Base-by-base conservation (phyloP, 2,888 invertebrate genomes). In the Allolobophora icterica region DNA sequence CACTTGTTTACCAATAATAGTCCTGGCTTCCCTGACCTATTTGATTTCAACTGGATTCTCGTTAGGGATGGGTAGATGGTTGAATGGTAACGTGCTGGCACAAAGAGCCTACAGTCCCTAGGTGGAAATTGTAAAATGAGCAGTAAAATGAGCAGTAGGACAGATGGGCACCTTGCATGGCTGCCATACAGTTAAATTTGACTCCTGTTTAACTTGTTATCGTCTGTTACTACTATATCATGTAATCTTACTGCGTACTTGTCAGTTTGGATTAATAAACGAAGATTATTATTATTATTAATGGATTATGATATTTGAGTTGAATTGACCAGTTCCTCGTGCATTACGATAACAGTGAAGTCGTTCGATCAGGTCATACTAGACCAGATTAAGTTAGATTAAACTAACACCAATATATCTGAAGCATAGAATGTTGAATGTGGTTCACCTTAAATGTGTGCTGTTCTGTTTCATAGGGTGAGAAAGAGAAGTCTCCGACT, bases 401-500 rank as follows among this genome's bases (percentile, higher is more conserved):
- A 71, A 71, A n/a, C 17, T 71, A n/a, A n/a, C n/a, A n/a, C 71
- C 71, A 52, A 11, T 71, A n/a, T 6, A 30, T 71, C 30, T 71
- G 71, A 71, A 71, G 8, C 71, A 8, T 71, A n/a, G n/a, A 24
- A 52, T 52, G 42, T 8, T 0, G 4, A 52, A 21, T 45, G 45
- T 45, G 24, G 21, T 24, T 52, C 21, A 52, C 24, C 24, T 3
- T 52, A 52, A 52, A 24, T 24, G 17, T 52, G 30, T 30, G 71
- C 11, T 30, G 4, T 71, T 71, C n/a, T n/a, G 71, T 71, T 71
- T 71, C 34, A 21, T 19, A 90, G 91, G 91, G 89, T 83, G 90
- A 91, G 35, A 90, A 91, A 45, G 89, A 90, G 42, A 90, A 90
- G 35, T 71, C 90, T 38, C 30, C 58, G 13, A 71, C 24, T 90